Base-by-base conservation (phyloP, 2,113 vertebrate genomes). In the Chitala chitala region DNA sequence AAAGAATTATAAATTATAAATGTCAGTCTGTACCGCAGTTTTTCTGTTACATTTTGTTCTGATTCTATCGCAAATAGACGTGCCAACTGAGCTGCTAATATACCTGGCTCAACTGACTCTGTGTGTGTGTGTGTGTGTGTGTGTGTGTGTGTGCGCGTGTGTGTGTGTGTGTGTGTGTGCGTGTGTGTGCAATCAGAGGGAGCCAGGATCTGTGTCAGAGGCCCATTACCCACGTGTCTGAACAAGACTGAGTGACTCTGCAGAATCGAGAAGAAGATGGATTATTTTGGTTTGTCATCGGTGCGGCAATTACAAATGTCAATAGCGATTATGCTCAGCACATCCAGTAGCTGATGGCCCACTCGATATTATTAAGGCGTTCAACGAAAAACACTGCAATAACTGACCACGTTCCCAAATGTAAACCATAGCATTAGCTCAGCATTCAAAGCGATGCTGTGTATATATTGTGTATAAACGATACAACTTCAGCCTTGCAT, bases 231-330 rank as follows among this genome's bases (percentile, higher is more conserved):
- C 40, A 69, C 42, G 70, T 69, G 36, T 42, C 54, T 29, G 33
- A 72, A 29, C 40, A 76, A 81, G 59, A 5, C 3, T 0, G 7
- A 59, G 76, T 86, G 83, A 85, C 79, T 78, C 77, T 70, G 63
- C 70, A 61, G 81, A 84, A 83, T 74, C 71, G 81, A 82, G 76
- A 79, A 76, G 78, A 79, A 72, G 73, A 78, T 54, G 66, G 76
- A 80, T 78, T 76, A 70, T 78, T 55, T 77, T 73, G 78, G 79
- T 78, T 80, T 85, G 78, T 85, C 84, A 80, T 78, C 59, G 55
- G 46, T 22, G 77, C 68, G 15, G 63, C 80, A 85, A 86, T 88
- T 84, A 86, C 69, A 79, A 78, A 63, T 80, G 82, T 82, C 88
- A 75, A 83, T 84, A 84, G 72, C 17, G 72, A 82, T 87, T 33